These are phyloP conservation scores for Laticauda laticaudata DNA, from an alignment of 2,113 vertebrate species.

Conservation along the genomic window DNA sequence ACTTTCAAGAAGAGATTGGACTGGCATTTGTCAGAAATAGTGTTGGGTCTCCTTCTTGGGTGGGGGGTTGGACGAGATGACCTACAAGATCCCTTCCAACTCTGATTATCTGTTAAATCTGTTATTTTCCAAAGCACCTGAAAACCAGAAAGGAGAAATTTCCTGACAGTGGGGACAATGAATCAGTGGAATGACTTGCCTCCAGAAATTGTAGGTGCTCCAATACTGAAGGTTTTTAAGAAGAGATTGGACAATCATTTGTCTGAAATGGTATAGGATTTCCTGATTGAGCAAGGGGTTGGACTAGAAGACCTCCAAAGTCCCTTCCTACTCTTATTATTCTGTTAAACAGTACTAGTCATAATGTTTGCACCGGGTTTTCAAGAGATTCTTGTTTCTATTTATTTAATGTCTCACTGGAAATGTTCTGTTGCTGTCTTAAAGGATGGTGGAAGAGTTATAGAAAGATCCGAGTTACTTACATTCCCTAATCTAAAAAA, in stretches of 20 bases:
- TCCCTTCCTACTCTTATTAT: background rate
- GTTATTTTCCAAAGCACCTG: too few species aligned
- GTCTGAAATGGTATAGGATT: background rate
- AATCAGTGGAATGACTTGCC: background rate
- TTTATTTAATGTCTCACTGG: background rate
- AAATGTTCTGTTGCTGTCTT: background rate
- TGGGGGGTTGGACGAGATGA: too few species aligned
- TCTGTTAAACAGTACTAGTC: background rate
- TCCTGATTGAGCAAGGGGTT: background rate
- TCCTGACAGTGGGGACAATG: too few species aligned
- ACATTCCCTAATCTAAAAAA: background rate
- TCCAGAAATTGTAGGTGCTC: too few species aligned
- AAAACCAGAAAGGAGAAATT: too few species aligned
- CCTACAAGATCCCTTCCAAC: too few species aligned
- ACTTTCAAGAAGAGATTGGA: too few species aligned
- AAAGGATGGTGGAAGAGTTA: background rate
- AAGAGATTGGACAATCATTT: background rate
- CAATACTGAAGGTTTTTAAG: background rate
- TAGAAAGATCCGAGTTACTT: background rate
- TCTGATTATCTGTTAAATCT: too few species aligned
- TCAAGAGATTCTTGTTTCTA: background rate
- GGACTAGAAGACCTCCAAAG: background rate
- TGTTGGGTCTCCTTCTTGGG: too few species aligned
- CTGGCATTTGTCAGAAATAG: too few species aligned
- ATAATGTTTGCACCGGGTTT: background rate